phyloP scores from a whole-genome alignment of 2,113 vertebrate species.

The Cryptotis parvus region DNA sequence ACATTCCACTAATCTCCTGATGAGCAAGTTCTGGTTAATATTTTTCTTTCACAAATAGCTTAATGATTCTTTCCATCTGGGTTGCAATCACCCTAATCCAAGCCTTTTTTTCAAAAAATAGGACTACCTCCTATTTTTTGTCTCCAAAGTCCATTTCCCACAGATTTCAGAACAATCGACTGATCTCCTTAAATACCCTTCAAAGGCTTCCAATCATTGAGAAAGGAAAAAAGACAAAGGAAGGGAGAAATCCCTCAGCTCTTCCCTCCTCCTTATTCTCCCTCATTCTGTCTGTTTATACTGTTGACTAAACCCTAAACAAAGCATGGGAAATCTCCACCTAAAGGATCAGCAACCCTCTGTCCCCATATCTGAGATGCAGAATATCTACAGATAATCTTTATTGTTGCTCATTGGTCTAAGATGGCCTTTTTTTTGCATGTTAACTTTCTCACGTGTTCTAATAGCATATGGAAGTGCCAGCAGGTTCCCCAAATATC shows the following conservation, averaged over 20 bases:
- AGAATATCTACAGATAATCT: neutral
- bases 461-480: neutral
- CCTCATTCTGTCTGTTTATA: too few species aligned
- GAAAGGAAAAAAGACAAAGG: too few species aligned
- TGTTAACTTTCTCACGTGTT: neutral
- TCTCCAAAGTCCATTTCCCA: constrained; percentile 56
- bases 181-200: too few species aligned
- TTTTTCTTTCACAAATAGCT: constrained; percentile 61
- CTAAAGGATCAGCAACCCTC: too few species aligned
- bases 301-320: too few species aligned
- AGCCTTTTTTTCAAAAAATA: constrained; percentile 55
- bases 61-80: constrained; percentile 55
- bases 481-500: neutral
- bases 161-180: neutral
- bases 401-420: neutral
- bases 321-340: too few species aligned
- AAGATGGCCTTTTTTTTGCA: neutral
- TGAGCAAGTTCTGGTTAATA: constrained; percentile 20
- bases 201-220: too few species aligned
- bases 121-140: constrained; percentile 59
- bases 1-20: neutral
- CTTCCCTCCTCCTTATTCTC: too few species aligned
- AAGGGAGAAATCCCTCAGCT: too few species aligned
- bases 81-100: constrained; percentile 39
- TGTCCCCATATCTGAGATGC: neutral